phyloP scores from a whole-genome alignment of 2,113 vertebrate genomes.

The Leiothrix lutea region DNA sequence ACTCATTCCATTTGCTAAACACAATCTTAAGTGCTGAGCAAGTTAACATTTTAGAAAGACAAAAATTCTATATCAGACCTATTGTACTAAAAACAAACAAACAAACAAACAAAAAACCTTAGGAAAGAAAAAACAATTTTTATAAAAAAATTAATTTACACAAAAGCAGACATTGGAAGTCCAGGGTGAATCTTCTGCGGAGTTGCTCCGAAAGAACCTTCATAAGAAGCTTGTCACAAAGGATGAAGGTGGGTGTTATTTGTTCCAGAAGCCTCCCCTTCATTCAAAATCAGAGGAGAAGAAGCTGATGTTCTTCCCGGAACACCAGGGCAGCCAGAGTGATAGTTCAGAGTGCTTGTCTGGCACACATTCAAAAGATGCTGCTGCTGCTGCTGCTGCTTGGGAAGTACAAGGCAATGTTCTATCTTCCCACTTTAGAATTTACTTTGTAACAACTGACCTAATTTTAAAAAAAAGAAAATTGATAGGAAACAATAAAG shows the following conservation, averaged over 20 bases:
- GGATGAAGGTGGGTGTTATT: not conserved
- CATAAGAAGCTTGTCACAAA: not conserved
- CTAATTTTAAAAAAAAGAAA: not conserved
- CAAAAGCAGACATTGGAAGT: not conserved
- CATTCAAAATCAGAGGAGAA: not conserved
- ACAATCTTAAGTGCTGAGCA: not conserved
- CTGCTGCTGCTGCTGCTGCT: not conserved
- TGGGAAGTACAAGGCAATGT: not conserved
- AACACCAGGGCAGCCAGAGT: not conserved
- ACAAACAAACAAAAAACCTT: not conserved
- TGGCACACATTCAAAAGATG: not conserved
- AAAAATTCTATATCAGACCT: not conserved
- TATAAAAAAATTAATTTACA: too few species aligned
- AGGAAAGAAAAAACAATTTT: not conserved
- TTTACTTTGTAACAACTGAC: not conserved
- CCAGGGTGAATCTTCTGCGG: not conserved
- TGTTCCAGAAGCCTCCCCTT: not conserved
- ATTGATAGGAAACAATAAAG: not conserved
- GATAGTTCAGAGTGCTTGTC: not conserved
- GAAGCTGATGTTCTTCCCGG: not conserved
- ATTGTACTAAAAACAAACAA: fast-evolving
- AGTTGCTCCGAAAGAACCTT: not conserved
- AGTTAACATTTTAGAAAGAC: not conserved
- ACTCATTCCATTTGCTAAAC: not conserved
- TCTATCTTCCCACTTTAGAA: not conserved